Percentiles rank a stretch among this genome's conserved stretches.
These are phyloP conservation scores for Emmelina monodactyla DNA, from an alignment of 2,888 invertebrate genomes.

Conservation along the genomic window DNA sequence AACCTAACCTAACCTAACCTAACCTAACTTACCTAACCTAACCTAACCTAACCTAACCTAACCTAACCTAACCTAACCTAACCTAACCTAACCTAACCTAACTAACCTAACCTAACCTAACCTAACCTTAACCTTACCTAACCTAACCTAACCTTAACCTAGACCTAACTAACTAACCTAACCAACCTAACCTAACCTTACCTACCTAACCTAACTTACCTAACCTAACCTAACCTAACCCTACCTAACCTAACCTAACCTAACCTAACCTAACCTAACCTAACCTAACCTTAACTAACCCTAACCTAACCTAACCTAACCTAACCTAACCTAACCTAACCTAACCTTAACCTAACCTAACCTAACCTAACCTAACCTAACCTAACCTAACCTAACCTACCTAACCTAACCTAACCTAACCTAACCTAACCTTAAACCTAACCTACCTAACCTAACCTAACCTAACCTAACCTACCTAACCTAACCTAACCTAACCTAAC, in stretches of 20 bases:
- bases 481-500: constrained; percentile 6
- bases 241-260: constrained; percentile 11
- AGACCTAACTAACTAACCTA: constrained; percentile 5
- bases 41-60: constrained; percentile 11
- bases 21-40: constrained; percentile 11
- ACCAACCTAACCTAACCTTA: constrained; percentile 1
- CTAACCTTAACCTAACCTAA: too few relatives aligned
- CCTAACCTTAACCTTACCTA: constrained; percentile 3
- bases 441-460: too few relatives aligned
- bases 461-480: too few relatives aligned
- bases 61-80: constrained; percentile 17
- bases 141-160: constrained; percentile 4
- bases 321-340: too few relatives aligned
- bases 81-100: constrained; percentile 11
- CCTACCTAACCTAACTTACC: constrained; percentile 4
- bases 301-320: too few relatives aligned
- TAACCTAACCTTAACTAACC: constrained; percentile 12
- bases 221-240: constrained; percentile 7
- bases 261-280: constrained; percentile 14
- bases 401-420: too few relatives aligned
- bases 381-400: too few relatives aligned
- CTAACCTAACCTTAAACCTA: too few relatives aligned
- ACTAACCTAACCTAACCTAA: constrained; percentile 9
- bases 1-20: constrained; percentile 13
- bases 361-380: too few relatives aligned